Evolutionary conservation across 2,888 invertebrate species (phyloP), one percentile per base, ranked within the genome.

Genomic region (Plebejus melissa): DNA sequence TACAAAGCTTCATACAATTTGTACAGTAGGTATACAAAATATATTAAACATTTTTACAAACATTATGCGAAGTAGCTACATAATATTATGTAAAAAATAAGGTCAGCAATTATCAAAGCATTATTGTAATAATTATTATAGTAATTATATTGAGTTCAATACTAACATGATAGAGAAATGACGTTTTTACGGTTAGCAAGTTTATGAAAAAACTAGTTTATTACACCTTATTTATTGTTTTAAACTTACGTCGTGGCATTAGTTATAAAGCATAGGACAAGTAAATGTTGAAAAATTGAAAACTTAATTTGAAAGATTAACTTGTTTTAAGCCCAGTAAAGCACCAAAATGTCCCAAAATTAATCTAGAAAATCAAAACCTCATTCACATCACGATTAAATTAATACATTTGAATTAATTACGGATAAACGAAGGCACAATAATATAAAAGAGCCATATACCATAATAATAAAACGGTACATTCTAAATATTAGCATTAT

Each of bases 401-500:
- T 32, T 65, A 65, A 22, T 16, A 65, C 6, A 13, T 65, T 65
- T 3, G 11, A 60, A 28, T 22, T 32, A 28, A 60, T 60, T 32
- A 60, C 28, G 60, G 28, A 22, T 28, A 32, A 4, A 60, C 58
- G 46, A 46, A 54, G 54, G 54, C 9, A 28, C 28, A 11, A 65
- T 65, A 11, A 65, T 65, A 60, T 11, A 65, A 13, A 6, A 11
- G 13, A 71, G 41, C 46, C 46, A 46, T 46, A 71, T 9, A 32
- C 71, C 71, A 71, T 71, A 71, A 46, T 41, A 71, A 71, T 71
- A 41, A 71, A 71, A 71, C 71, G 71, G 38, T 32, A 65, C 36
- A 60, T 28, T 22, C 41, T n/a, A 7, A 16, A 38, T 13, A 69
- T 69, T 41, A n/a, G 58, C 75, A 28, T 77, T 76, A 72, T 79